Evolutionary conservation across 2,888 invertebrate genomes (phyloP), one percentile per base, ranked within the genome.

Genomic region (Drosophila tanythrix): DNA sequence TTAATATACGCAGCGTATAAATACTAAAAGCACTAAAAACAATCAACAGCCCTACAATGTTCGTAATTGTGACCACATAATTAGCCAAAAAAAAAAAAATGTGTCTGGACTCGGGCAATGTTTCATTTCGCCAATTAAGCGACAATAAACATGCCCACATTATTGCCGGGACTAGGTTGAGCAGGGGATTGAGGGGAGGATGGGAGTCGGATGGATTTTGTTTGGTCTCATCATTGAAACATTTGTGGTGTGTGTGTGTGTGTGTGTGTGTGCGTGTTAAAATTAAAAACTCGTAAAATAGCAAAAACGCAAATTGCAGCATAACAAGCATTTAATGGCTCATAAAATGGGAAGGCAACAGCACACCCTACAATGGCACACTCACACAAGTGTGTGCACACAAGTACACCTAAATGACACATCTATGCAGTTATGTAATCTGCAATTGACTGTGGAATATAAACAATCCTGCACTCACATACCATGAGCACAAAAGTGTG

Each of bases 281-380:
- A 83, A 85, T 84, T 88, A 82, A 86, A 84, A 81, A 84, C 89
- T 86, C 86, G 81, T 89, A 88, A 86, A 89, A 88, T 72, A 70
- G 69, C 63, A 71, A 74, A 88, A 88, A 83, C 81, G 65, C 76
- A 82, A 86, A 87, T 84, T 89, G 79, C 82, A 82, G 81, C 70
- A 74, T 82, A 86, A 89, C 88, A 88, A 89, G 88, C 72, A 84
- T 89, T 86, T 86, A 81, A 86, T 84, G 79, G 79, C 71, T 76
- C 88, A 79, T 88, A 82, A 81, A 86, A 77, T 70, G 57, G 59
- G 53, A 61, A 43, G 58, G 50, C 56, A 67, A 60, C 56, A 48
- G 38, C 60, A 59, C 53, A 59, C 59, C 33, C 62, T 52, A 43
- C 29, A 21, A 33, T 48, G 25, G 7, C 15, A 53, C 33, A 31